phyloP scores from a whole-genome alignment of 2,797 vertebrate genomes.

The Buphagus erythrorhynchus region DNA sequence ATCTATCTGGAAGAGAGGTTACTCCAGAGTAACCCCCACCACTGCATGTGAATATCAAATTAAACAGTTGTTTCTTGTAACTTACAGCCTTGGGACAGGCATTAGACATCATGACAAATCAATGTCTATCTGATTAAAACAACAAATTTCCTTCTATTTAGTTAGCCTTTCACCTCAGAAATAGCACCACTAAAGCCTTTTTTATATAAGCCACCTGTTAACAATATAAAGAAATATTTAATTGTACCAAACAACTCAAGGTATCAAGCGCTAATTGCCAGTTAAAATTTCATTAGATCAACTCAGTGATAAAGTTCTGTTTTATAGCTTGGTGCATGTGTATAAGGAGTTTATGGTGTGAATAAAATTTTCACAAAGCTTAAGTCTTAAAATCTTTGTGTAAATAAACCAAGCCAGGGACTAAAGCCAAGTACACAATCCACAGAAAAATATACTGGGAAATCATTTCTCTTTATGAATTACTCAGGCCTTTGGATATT shows the following conservation, averaged over 20 bases:
- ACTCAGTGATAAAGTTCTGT: neutral
- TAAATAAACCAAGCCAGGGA: neutral
- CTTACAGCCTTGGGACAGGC: neutral
- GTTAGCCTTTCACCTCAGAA: conserved; percentile 36
- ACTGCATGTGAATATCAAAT: neutral
- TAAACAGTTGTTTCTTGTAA: neutral
- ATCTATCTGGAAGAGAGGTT: neutral
- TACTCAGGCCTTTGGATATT: neutral
- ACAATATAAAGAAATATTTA: neutral
- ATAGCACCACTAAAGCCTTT: neutral
- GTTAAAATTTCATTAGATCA: conserved; percentile 20
- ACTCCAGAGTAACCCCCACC: neutral
- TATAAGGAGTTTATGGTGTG: neutral
- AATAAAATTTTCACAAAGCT: neutral
- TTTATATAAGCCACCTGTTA: neutral
- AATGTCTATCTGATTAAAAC: neutral
- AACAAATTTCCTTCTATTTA: neutral
- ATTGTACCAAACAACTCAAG: neutral
- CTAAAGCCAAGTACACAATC: neutral
- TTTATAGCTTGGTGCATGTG: neutral
- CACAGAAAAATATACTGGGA: neutral
- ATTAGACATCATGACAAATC: neutral
- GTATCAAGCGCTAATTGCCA: neutral
- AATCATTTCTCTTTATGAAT: neutral
- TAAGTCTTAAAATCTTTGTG: neutral